Evolutionary conservation across 2,113 vertebrate species (phyloP), one percentile per base, ranked within the genome.

Genomic region (Megaptera novaeangliae): DNA sequence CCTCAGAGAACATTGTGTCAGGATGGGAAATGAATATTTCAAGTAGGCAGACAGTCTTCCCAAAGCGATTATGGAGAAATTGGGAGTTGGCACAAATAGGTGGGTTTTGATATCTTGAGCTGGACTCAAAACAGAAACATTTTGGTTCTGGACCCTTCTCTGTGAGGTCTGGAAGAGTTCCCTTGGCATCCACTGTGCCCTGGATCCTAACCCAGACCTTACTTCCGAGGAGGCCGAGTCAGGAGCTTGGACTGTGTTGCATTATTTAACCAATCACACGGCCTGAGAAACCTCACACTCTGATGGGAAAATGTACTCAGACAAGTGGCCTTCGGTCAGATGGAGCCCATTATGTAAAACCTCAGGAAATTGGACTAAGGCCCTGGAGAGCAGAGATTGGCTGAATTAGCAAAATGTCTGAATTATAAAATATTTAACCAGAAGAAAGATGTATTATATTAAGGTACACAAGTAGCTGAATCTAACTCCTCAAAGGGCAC

Each of bases 1-100:
- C 66, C 89, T 96, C 91, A 96, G 39, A 86, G 85, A 98, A 97
- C 44, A 49, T 31, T 92, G 63, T 94, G 68, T 95, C 44, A 61
- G 87, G 80, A 95, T 49, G 4, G 69, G 85, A 95, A 96, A 92
- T 94, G 57, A 92, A 15, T 88, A 94, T 91, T 93, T 94, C 44
- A 96, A 87, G 83, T 88, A 88, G 52, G 46, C 63, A 91, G 93
- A 94, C 59, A 94, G 80, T 93, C 85, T 91, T 81, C 72, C 57
- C 89, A 91, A 95, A 88, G 71, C 39, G 75, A 95, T 96, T 94
- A 55, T 52, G 18, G 88, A 87, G 72, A 94, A 90, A 91, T 96
- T 39, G 93, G 80, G 55, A 95, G 44, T 92, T 91, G 72, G 85
- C 86, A 31, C 8, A 4, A 77, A 59, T 88, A 75, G 23, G n/a